Base-by-base conservation (phyloP, 2,888 invertebrate species). In the Conomelus anceps region DNA sequence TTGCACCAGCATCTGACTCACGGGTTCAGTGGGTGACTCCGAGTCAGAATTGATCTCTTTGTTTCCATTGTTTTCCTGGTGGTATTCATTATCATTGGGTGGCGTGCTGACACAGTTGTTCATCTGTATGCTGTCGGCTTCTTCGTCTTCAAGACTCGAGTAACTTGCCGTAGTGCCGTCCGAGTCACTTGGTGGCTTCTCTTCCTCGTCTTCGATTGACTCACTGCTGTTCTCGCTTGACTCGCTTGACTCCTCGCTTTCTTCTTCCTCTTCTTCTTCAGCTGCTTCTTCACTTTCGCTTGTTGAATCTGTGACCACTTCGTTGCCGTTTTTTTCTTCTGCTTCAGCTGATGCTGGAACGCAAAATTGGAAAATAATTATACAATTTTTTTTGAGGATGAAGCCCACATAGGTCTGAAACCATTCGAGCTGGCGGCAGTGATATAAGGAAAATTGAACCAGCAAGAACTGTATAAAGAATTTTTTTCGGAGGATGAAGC, bases 161-260 rank as follows among this genome's bases (percentile, higher is more conserved):
- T 94, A 94, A 91, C 94, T 94, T 41, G 94, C 94, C 9, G 94
- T 94, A 11, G 94, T 94, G 1, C 93, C 94, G 90, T 94, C 94
- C 0, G 94, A 94, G 91, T 94, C 94, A 29, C 90, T 90, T 20
- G 90, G 89, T 22, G 29, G 63, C 29, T 88, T 85, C 29, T 89
- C 90, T 41, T 88, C 90, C 63, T 88, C 88, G 20, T 88, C 89
- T 26, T 89, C 90, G 17, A 86, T 87, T 89, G 93, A 93, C 24
- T 88, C 91, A 88, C 91, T 93, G 90, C 93, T 93, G 89, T 93
- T 91, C 91, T 93, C 93, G 86, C 92, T 91, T 22, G 90, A 90
- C n/a, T 63, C 63, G 63, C 63, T 63, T n/a, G 63, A 3, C 13
- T 63, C 63, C 17, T 91, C 91, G 41, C 89, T 91, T 29, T 91